These are phyloP conservation scores for Spilarctia lutea DNA, from an alignment of 2,888 invertebrate genomes.

Conservation along the genomic window DNA sequence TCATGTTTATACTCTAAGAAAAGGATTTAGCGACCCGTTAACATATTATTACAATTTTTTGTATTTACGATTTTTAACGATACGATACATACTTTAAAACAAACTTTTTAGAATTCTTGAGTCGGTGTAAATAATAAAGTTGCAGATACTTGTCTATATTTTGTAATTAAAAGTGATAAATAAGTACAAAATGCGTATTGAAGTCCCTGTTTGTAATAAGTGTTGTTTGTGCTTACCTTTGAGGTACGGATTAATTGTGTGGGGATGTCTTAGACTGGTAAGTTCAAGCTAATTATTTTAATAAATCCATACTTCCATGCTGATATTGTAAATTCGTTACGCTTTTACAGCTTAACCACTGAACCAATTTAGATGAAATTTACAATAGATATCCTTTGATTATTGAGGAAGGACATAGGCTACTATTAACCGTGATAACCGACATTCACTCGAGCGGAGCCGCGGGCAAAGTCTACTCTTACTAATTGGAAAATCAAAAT, in stretches of 20 bases:
- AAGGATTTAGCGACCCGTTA: not conserved
- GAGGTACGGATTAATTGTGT: conserved; percentile 36
- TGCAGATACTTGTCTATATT: not conserved
- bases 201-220: conserved; percentile 34
- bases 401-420: too few species aligned
- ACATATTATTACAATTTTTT: not conserved
- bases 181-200: conserved; percentile 18
- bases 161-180: not conserved
- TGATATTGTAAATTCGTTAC: too few species aligned
- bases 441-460: too few species aligned
- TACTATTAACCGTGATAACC: too few species aligned
- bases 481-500: too few species aligned
- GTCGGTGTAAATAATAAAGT: not conserved
- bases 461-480: too few species aligned
- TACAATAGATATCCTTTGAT: too few species aligned
- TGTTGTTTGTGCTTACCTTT: conserved; percentile 43
- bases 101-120: not conserved
- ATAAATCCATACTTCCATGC: too few species aligned
- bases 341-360: too few species aligned
- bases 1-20: not conserved
- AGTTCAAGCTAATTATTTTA: conserved; percentile 14
- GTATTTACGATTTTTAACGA: not conserved
- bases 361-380: too few species aligned
- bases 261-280: conserved; percentile 58
- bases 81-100: not conserved